These are phyloP conservation scores for Turritopsis rubra DNA, from an alignment of 30 jellyfish, hydroid and myxozoan genomes.

Conservation along the genomic window DNA sequence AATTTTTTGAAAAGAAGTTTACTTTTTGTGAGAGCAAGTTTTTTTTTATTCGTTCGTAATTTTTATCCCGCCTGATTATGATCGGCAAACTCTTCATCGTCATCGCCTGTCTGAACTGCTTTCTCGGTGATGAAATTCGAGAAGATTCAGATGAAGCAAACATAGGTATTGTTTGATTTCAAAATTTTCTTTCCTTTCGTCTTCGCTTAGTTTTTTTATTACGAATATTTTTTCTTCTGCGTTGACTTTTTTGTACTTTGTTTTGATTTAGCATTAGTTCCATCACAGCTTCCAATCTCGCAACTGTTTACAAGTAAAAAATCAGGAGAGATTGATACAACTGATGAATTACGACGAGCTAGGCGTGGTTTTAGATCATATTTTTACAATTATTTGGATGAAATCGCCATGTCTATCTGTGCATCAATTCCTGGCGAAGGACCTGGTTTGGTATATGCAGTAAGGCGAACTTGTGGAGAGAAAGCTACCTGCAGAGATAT, in stretches of 20 bases:
- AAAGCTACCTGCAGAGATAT: slow-evolving; percentile 94
- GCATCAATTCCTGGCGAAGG: slow-evolving; percentile 99
- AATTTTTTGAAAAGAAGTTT: not conserved
- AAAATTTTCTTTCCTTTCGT: not conserved
- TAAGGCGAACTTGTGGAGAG: slow-evolving; percentile 98
- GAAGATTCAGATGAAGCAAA: not conserved
- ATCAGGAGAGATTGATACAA: not conserved
- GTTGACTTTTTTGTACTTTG: not conserved
- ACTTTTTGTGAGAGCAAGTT: not conserved
- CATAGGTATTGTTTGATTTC: not conserved
- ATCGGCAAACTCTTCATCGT: not conserved
- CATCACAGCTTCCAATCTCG: slow-evolving; percentile 27
- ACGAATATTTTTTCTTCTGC: not conserved
- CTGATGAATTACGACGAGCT: slow-evolving; percentile 17
- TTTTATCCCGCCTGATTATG: not conserved
- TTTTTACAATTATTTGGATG: slow-evolving; percentile 93
- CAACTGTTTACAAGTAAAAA: slow-evolving; percentile 25
- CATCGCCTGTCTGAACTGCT: not conserved
- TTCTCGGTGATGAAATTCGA: not conserved
- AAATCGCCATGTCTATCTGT: slow-evolving; percentile 97
- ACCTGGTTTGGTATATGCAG: slow-evolving; percentile 98
- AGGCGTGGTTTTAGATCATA: slow-evolving; percentile 98
- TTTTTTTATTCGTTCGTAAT: not conserved
- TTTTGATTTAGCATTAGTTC: slow-evolving; percentile 26
- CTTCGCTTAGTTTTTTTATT: not conserved